Conservation (phyloP, 2,888 invertebrate genomes). For the Branchellion lobata region DNA sequence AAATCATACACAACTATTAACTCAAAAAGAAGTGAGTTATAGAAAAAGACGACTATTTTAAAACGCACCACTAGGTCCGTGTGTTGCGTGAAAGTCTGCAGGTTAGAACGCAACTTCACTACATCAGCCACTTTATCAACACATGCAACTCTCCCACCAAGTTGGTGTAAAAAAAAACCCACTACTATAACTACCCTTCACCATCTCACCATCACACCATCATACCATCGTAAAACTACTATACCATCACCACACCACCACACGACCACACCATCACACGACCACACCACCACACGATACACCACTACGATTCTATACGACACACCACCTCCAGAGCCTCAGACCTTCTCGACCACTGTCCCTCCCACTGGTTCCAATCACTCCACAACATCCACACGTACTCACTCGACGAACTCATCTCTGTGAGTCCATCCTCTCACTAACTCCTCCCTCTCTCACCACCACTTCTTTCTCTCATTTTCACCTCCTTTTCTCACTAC, state of each 20-base stretch:
- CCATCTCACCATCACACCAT: no score
- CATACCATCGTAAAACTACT: no score
- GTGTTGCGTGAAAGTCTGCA: background rate
- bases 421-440: constrained; percentile 28
- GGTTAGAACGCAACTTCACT: constrained; percentile 71
- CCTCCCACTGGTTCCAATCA: constrained; percentile 48
- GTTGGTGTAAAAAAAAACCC: no score
- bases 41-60: no score
- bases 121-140: constrained; percentile 74
- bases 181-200: no score
- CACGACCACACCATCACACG: no score
- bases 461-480: background rate
- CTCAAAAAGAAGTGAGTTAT: no score
- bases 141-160: constrained; percentile 81
- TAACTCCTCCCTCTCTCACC: no score
- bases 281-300: no score
- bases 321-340: constrained; percentile 44
- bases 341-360: constrained; percentile 42
- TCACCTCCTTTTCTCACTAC: background rate
- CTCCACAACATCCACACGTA: constrained; percentile 48
- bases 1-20: no score
- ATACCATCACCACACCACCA: no score
- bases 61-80: background rate
- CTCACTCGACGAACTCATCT: constrained; percentile 49
- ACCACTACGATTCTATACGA: no score